phyloP scores from a whole-genome alignment of 2,888 invertebrate genomes.

The Scaptomyza polygonia region DNA sequence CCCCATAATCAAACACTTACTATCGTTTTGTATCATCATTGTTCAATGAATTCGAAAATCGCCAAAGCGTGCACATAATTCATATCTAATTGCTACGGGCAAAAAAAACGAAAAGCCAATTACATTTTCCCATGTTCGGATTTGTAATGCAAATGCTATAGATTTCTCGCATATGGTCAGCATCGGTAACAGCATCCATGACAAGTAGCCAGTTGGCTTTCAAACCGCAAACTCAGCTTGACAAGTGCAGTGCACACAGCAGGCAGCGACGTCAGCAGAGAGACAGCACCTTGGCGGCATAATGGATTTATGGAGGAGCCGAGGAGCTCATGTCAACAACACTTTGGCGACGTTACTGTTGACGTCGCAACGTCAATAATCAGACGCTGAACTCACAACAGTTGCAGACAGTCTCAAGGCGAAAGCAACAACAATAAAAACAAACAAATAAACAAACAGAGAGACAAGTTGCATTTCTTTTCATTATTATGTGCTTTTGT shows the following conservation, averaged over 20 bases:
- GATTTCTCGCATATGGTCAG: conserved; percentile 39
- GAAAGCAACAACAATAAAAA: conserved; percentile 33
- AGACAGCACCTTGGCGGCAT: conserved; percentile 34
- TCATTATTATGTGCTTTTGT: conserved; percentile 54
- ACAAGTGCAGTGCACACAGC: conserved; percentile 76
- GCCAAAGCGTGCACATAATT: conserved; percentile 76
- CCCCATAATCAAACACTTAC: conserved; percentile 37
- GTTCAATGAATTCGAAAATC: conserved; percentile 75
- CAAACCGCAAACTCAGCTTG: conserved; percentile 61
- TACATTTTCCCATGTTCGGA: conserved; percentile 48
- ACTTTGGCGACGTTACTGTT: conserved; percentile 60
- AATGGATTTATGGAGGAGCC: conserved; percentile 60
- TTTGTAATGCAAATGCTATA: conserved; percentile 66
- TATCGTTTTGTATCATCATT: conserved; percentile 55
- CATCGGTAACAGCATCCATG: conserved; percentile 30
- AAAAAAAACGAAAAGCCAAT: conserved; percentile 5
- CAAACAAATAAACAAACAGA: conserved; percentile 24
- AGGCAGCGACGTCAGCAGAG: conserved; percentile 16
- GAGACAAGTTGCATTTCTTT: conserved; percentile 62
- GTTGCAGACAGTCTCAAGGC: conserved; percentile 71
- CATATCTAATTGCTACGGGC: conserved; percentile 67
- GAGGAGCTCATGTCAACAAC: conserved; percentile 65
- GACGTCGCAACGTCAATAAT: conserved; percentile 68
- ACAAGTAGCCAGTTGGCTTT: conserved; percentile 52
- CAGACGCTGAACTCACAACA: conserved; percentile 72